Evolutionary conservation across 2,113 vertebrate species (phyloP).

Genomic region (Dinomys branickii): DNA sequence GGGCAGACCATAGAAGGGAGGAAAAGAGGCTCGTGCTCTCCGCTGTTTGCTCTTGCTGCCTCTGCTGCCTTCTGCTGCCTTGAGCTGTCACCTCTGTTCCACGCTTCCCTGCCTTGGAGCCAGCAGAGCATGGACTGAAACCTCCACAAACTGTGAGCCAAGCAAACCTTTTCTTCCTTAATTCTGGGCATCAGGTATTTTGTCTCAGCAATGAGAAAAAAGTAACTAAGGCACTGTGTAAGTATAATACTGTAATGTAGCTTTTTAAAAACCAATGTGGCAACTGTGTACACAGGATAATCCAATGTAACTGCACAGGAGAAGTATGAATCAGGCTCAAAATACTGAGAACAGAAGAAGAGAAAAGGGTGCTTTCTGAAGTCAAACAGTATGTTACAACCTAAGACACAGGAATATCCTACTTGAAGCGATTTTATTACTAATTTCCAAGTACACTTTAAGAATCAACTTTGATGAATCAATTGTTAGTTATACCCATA

Average conservation of each 20-base stretch:
- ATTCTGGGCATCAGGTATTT: too few relatives aligned
- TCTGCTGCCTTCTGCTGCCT: too few relatives aligned
- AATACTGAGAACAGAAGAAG: constrained; percentile 46
- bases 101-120: too few relatives aligned
- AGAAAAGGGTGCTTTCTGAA: constrained; percentile 34
- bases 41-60: too few relatives aligned
- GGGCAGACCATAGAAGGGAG: too few relatives aligned
- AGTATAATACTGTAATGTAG: not conserved
- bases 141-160: too few relatives aligned
- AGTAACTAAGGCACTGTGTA: too few relatives aligned
- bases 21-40: too few relatives aligned
- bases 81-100: too few relatives aligned
- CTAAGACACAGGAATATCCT: constrained; percentile 21
- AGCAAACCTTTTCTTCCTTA: too few relatives aligned
- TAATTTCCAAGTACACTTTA: constrained; percentile 20
- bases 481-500: constrained; percentile 48
- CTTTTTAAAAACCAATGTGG: constrained; percentile 46
- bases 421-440: constrained; percentile 23
- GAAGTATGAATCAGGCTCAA: constrained; percentile 11
- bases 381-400: constrained; percentile 1
- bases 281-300: not conserved
- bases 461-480: constrained; percentile 33
- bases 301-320: not conserved
- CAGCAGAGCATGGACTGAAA: too few relatives aligned
- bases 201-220: too few relatives aligned